Conservation (phyloP, 2,797 vertebrate genomes). For the Xiphorhynchus erythropygius region DNA sequence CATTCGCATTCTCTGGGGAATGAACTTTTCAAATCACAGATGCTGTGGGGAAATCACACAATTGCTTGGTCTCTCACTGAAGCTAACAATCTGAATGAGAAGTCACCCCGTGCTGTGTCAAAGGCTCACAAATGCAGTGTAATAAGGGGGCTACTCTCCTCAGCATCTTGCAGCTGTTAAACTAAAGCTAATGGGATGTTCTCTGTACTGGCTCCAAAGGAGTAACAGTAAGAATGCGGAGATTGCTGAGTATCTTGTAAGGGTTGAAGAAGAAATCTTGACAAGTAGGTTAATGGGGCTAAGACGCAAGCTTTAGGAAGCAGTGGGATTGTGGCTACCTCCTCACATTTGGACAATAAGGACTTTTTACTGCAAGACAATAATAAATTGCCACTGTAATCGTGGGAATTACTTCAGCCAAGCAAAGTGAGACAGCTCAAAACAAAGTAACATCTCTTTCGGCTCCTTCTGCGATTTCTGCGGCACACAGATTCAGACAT, state of each 20-base stretch:
- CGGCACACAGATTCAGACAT: neutral
- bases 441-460: slow-evolving; percentile 6
- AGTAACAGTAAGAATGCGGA: neutral
- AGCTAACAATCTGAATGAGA: slow-evolving; percentile 2
- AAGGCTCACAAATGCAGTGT: neutral
- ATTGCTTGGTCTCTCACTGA: neutral
- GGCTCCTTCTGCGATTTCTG: neutral
- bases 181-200: neutral
- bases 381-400: slow-evolving; percentile 11
- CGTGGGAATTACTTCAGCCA: slow-evolving; percentile 6
- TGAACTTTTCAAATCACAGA: slow-evolving; percentile 56
- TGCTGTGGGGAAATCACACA: neutral
- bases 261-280: slow-evolving; percentile 1
- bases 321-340: neutral
- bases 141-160: neutral
- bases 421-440: neutral
- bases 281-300: neutral
- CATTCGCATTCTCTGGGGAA: neutral
- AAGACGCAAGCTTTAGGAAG: neutral
- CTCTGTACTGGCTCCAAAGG: neutral
- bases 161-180: neutral
- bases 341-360: neutral
- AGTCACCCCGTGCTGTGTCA: neutral
- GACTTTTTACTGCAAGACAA: slow-evolving; percentile 23
- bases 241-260: neutral